Base-by-base conservation (phyloP, 2,888 invertebrate species). In the Serrognathus titanus region DNA sequence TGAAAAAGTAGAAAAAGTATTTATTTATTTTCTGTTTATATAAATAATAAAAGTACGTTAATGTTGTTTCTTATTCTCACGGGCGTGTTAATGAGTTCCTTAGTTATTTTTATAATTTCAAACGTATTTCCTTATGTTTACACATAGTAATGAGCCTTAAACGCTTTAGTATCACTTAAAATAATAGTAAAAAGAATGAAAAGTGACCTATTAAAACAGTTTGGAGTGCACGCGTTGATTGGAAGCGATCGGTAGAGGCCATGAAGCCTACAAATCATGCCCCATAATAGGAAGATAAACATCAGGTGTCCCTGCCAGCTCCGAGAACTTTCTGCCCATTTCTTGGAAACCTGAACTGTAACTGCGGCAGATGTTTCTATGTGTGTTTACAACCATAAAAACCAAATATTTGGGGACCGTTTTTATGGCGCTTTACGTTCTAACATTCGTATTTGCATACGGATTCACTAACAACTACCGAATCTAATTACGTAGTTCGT, bases 301-400 rank as follows among this genome's bases (percentile, higher is more conserved):
- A 68, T 69, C 70, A 66, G 67, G 68, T 70, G 70, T 68, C 65
- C 65, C 61, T 57, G 55, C 61, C 57, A 69, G 59, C 67, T 72
- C 71, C 64, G 60, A 72, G 72, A 72, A 71, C 60, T 71, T 69
- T 64, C 63, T 65, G 69, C 62, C 68, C 65, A 68, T 67, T 72
- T 72, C 72, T 69, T 62, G 68, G 71, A 71, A 72, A 67, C 65
- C 63, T 60, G 67, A 66, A 63, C 67, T 63, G 53, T 51, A 57
- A 50, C 51, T 55, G 50, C 47, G 60, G 57, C 64, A 65, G 64
- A 62, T 63, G 65, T 60, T 60, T 56, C 49, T 53, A 51, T 36
- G 48, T 43, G 51, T 61, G 59, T 66, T 66, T 63, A 63, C 64
- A 58, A 52, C 53, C 55, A 47, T 61, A 58, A 60, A 61, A 54